phyloP scores from a whole-genome alignment of 1,140 invertebrate species.

The Zaprionus ghesquierei region DNA sequence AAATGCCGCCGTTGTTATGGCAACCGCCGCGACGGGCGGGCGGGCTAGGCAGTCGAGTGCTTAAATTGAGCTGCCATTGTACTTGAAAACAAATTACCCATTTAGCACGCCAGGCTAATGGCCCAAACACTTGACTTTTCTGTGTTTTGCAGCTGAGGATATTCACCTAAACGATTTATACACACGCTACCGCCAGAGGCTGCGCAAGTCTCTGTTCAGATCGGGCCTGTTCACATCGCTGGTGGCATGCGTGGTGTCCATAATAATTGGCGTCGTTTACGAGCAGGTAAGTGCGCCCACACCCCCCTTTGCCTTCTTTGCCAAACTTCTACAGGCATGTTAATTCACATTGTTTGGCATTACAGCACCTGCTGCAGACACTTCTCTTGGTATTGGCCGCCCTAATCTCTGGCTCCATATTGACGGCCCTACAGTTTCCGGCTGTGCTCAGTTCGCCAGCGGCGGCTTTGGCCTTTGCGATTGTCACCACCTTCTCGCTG shows the following conservation, averaged over 20 bases:
- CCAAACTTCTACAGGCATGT: neutral
- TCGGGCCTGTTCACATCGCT: slow-evolving; percentile 78
- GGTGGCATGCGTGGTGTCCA: slow-evolving; percentile 79
- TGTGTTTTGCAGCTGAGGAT: slow-evolving; percentile 70
- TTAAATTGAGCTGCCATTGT: slow-evolving; percentile 1
- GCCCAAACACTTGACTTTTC: slow-evolving; percentile 34
- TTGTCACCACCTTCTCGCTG: slow-evolving; percentile 78
- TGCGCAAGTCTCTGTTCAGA: slow-evolving; percentile 80
- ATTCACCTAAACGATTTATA: slow-evolving; percentile 82
- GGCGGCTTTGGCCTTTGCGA: slow-evolving; percentile 78
- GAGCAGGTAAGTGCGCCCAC: slow-evolving; percentile 62
- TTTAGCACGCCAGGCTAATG: slow-evolving; percentile 42
- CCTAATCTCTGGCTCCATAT: slow-evolving; percentile 73
- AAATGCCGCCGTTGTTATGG: slow-evolving; percentile 1
- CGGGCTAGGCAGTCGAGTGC: neutral
- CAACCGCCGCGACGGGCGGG: neutral
- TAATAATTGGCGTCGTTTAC: slow-evolving; percentile 72
- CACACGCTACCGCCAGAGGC: slow-evolving; percentile 80
- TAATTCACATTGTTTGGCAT: slow-evolving; percentile 14
- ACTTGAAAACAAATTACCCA: slow-evolving; percentile 26
- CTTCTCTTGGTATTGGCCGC: slow-evolving; percentile 64
- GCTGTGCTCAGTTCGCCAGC: slow-evolving; percentile 78
- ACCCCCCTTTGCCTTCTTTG: no score
- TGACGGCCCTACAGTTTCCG: slow-evolving; percentile 81
- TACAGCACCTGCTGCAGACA: slow-evolving; percentile 60